Conservation (phyloP, 2,113 vertebrate genomes). For the Pica pica region DNA sequence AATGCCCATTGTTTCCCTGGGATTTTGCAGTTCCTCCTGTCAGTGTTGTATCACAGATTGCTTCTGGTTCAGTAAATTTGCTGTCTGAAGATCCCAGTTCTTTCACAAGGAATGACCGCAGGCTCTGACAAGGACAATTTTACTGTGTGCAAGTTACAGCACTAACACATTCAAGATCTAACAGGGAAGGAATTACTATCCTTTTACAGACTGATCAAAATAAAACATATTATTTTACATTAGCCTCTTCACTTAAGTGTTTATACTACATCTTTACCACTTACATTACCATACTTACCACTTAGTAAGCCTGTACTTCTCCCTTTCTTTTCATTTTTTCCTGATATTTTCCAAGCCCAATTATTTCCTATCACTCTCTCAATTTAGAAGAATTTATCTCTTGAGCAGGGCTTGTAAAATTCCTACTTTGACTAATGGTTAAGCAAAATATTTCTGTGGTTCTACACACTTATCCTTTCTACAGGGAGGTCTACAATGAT, state of each 20-base stretch:
- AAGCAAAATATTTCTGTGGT: background rate
- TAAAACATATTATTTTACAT: background rate
- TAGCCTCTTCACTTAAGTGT: background rate
- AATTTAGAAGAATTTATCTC: background rate
- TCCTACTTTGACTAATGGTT: background rate
- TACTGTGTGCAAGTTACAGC: background rate
- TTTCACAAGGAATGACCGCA: background rate
- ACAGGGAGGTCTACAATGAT: background rate
- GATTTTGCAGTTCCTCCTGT: background rate
- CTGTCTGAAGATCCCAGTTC: rapidly evolving
- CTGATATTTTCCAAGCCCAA: background rate
- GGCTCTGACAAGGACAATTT: background rate
- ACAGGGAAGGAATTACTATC: background rate
- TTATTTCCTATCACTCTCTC: background rate
- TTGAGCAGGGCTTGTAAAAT: background rate
- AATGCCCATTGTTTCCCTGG: background rate
- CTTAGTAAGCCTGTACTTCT: background rate
- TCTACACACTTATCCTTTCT: background rate
- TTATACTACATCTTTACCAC: background rate
- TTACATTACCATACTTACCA: background rate
- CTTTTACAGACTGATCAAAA: background rate
- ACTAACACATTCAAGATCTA: background rate
- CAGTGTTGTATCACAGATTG: background rate
- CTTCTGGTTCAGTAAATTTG: background rate
- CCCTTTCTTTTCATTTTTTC: background rate